These are phyloP conservation scores for Melieria crassipennis DNA, from an alignment of 2,888 invertebrate genomes.

Conservation along the genomic window DNA sequence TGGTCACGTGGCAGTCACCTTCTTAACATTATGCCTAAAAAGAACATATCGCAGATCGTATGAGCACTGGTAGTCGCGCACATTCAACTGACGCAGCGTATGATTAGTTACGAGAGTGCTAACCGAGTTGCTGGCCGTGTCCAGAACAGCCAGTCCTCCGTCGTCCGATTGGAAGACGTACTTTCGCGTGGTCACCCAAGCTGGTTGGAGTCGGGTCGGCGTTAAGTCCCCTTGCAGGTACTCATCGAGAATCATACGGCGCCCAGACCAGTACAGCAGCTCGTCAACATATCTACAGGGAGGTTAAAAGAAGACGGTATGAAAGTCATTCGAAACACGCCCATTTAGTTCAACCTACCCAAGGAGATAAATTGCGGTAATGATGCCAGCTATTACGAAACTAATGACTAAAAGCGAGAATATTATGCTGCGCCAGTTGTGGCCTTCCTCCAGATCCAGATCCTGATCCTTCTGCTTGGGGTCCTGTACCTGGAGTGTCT, in stretches of 20 bases:
- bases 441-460: conserved; percentile 80
- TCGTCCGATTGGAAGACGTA: conserved; percentile 89
- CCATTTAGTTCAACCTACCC: conserved; percentile 69
- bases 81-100: conserved; percentile 87
- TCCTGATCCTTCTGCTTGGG: conserved; percentile 86
- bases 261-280: conserved; percentile 87
- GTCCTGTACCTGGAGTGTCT: conserved; percentile 90
- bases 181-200: conserved; percentile 84
- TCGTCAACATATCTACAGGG: conserved; percentile 82
- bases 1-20: conserved; percentile 71
- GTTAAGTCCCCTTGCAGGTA: conserved; percentile 82
- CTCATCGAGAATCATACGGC: conserved; percentile 86
- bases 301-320: neutral
- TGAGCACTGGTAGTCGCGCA: conserved; percentile 87
- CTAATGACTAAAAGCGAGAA: conserved; percentile 88
- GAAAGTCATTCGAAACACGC: neutral
- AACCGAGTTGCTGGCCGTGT: conserved; percentile 82
- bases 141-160: conserved; percentile 81
- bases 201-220: conserved; percentile 78
- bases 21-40: conserved; percentile 88
- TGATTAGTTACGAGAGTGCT: conserved; percentile 86
- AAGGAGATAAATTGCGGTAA: conserved; percentile 87
- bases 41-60: conserved; percentile 86
- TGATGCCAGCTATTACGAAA: conserved; percentile 86
- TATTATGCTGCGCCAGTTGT: conserved; percentile 90